These are phyloP conservation scores for Megaceryle alcyon DNA, from an alignment of 2,797 vertebrate species.

Conservation along the genomic window DNA sequence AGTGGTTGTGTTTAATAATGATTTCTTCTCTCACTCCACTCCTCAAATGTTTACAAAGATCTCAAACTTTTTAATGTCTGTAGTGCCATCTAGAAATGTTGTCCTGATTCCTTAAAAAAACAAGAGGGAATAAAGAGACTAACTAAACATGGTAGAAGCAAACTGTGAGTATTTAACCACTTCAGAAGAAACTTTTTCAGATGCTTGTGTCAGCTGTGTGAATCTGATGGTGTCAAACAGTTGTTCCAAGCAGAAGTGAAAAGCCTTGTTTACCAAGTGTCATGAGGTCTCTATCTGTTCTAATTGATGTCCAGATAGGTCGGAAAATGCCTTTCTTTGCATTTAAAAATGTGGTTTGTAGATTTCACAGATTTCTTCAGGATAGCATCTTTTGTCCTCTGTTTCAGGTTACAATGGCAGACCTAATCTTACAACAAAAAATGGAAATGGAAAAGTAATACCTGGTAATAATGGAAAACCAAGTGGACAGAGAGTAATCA, in stretches of 20 bases:
- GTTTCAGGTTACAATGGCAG: constrained; percentile 87
- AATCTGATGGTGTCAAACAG: not conserved
- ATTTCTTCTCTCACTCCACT: not conserved
- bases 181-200: not conserved
- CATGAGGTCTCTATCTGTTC: not conserved
- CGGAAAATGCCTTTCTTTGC: not conserved
- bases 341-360: not conserved
- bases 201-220: not conserved
- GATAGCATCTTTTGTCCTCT: not conserved
- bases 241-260: not conserved
- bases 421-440: constrained; percentile 83
- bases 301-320: not conserved
- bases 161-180: not conserved
- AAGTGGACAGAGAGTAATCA: constrained; percentile 88
- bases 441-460: constrained; percentile 79
- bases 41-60: not conserved
- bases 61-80: not conserved
- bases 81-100: not conserved
- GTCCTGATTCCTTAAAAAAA: not conserved
- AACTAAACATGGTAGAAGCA: not conserved
- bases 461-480: constrained; percentile 82
- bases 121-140: not conserved
- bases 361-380: not conserved
- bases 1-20: not conserved
- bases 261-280: not conserved